Percentiles rank a stretch among this genome's conserved stretches.
Conservation (phyloP, 2,888 invertebrate genomes). For the Notodonta dromedarius region DNA sequence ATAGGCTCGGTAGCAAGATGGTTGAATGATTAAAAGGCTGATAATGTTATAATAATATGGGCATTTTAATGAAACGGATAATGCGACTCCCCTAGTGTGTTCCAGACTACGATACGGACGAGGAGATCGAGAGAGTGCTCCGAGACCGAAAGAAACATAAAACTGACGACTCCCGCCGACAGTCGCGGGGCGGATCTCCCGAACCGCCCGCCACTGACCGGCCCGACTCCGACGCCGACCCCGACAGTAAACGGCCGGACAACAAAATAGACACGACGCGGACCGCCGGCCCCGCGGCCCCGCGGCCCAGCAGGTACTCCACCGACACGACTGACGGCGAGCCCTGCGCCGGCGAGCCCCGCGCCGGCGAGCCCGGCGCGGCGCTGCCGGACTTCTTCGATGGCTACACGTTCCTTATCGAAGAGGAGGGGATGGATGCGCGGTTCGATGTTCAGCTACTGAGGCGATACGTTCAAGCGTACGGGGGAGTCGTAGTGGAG, state of each 20-base stretch:
- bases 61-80: too few species aligned
- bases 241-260: neutral
- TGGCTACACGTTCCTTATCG: conserved; percentile 75
- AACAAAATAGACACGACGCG: neutral
- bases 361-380: conserved; percentile 11
- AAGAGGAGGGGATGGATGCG: conserved; percentile 42
- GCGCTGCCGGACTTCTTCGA: conserved; percentile 76
- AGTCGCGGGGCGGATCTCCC: neutral
- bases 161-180: conserved; percentile 11
- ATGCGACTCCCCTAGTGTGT: neutral
- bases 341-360: neutral
- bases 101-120: conserved; percentile 83
- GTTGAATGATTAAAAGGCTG: too few species aligned
- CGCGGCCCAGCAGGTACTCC: neutral
- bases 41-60: too few species aligned
- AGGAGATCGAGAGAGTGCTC: conserved; percentile 82
- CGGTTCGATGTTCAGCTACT: conserved; percentile 52
- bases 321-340: conserved; percentile 8
- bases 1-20: too few species aligned
- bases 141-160: conserved; percentile 47
- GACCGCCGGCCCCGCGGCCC: neutral
- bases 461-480: conserved; percentile 84
- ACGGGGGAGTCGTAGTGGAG: conserved; percentile 81
- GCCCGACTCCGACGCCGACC: neutral
- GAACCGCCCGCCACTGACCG: neutral